Evolutionary conservation across 2,888 invertebrate genomes (phyloP), one percentile per base, ranked within the genome.

Genomic region (Thumatha senex): DNA sequence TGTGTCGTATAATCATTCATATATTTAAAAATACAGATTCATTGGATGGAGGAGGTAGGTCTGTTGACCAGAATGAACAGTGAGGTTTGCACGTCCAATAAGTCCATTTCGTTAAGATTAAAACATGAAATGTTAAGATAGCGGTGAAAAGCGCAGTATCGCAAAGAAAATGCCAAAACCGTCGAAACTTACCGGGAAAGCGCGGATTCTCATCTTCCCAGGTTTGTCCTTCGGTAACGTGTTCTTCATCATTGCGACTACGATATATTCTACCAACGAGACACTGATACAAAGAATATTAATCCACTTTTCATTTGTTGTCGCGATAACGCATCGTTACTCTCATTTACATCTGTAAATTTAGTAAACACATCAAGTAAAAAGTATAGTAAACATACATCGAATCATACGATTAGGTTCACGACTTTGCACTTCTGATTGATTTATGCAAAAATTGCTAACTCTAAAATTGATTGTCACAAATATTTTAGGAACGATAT

Each of bases 201-300:
- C 98, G 89, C 98, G 94, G 83, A 99, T 99, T 84, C 99, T 95
- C 98, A 98, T 98, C 93, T 98, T 98, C 93, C 96, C 88, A 53
- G 90, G 95, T 92, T 97, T 97, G 92, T 97, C 97, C 91, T 97
- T 97, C 75, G 95, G 95, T 89, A 96, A 92, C 74, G 95, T 93
- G 85, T 94, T 93, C 91, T 95, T 95, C 94, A 95, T 94, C 93
- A 94, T 94, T 86, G 78, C 81, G 70, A 70, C 72, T 74, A 71
- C 67, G 62, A 67, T 73, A 64, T 70, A 63, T 74, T 72, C 74
- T 69, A 78, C 76, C 78, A 82, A 80, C 72, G 75, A 81, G 82
- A 78, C 71, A 76, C 76, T 79, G 18, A 77, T 71, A 78, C 70
- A 72, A 60, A 70, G 58, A 61, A 67, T 66, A 60, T 72, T 72